Percentiles rank a stretch among this genome's conserved stretches.
These are phyloP conservation scores for Zaprionus taronus DNA, from an alignment of 1,140 invertebrate species.

Conservation along the genomic window DNA sequence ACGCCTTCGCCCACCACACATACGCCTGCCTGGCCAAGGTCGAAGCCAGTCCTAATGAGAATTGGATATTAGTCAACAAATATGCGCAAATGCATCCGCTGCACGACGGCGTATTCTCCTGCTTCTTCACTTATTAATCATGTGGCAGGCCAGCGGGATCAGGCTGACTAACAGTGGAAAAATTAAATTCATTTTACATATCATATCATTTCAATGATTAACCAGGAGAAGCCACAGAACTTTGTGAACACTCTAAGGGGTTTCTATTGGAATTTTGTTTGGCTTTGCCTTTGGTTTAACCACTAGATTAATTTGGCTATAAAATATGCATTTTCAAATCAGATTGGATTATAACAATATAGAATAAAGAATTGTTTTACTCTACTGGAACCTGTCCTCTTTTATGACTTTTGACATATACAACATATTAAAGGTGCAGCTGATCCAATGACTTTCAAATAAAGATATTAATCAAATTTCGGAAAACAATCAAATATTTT, in stretches of 20 bases:
- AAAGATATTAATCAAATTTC: no score
- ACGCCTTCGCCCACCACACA: neutral
- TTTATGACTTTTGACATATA: no score
- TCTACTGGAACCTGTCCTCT: no score
- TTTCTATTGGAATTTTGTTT: neutral
- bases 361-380: no score
- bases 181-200: neutral
- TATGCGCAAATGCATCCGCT: slow-evolving; percentile 30
- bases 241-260: neutral
- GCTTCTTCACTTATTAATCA: neutral
- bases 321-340: neutral
- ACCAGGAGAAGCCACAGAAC: neutral
- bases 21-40: slow-evolving; percentile 18
- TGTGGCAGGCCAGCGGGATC: no score
- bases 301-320: neutral
- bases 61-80: slow-evolving; percentile 56
- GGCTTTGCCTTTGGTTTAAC: neutral
- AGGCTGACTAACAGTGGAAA: neutral
- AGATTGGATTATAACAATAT: no score
- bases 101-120: neutral
- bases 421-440: no score
- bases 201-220: neutral
- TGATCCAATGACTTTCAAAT: no score
- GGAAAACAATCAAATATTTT: no score
- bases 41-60: slow-evolving; percentile 44